Conservation (phyloP, 2,797 vertebrate genomes). For the Pangasius krempfi region DNA sequence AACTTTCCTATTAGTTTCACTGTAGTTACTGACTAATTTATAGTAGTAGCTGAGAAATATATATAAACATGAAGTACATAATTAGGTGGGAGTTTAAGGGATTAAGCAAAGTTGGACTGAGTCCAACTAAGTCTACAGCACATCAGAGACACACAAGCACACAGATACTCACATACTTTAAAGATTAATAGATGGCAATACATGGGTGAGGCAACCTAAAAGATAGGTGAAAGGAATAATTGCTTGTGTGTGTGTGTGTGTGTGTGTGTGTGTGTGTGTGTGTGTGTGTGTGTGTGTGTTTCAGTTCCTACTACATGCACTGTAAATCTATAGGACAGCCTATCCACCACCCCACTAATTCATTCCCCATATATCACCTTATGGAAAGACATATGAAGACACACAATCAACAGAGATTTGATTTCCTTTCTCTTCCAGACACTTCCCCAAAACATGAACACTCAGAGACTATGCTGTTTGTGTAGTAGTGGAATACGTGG, state of each 20-base stretch:
- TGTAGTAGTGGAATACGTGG: neutral
- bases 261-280: conserved; percentile 27
- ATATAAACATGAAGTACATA: neutral
- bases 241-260: conserved; percentile 16
- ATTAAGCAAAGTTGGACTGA: conserved; percentile 54
- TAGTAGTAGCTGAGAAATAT: neutral
- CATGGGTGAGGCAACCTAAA: neutral
- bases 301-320: conserved; percentile 46
- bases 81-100: neutral
- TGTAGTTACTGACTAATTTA: neutral
- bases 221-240: conserved; percentile 19
- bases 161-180: neutral
- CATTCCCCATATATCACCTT: conserved; percentile 47
- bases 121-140: conserved; percentile 3
- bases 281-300: conserved; percentile 36
- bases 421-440: conserved; percentile 1
- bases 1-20: neutral
- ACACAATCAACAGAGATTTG: conserved; percentile 32
- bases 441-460: neutral
- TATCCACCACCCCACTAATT: conserved; percentile 59
- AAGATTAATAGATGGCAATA: conserved; percentile 8
- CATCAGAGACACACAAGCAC: conserved; percentile 13
- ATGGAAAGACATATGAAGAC: conserved; percentile 2
- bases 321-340: conserved; percentile 63
- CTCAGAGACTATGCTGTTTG: neutral